A percentile compares a stretch with the other conserved stretches of the same genome.
phyloP scores from a whole-genome alignment of 1,140 invertebrate species.

The Ceratosolen fusciceps region DNA sequence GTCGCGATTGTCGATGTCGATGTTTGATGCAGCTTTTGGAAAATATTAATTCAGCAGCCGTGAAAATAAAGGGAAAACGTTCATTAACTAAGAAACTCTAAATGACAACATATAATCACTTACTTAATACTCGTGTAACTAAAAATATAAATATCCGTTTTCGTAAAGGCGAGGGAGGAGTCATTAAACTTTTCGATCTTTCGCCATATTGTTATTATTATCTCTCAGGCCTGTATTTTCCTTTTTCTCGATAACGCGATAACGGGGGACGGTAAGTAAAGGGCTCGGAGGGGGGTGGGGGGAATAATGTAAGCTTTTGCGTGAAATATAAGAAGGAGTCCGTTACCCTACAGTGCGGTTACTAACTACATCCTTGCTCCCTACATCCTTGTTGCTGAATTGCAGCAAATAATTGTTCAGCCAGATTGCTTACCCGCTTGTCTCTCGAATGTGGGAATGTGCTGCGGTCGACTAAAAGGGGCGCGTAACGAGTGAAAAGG shows the following conservation, averaged over 20 bases:
- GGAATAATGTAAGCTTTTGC: too few species aligned
- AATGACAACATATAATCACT: too few species aligned
- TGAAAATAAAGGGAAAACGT: too few species aligned
- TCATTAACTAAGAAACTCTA: too few species aligned
- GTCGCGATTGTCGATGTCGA: too few species aligned
- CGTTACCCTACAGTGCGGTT: not conserved
- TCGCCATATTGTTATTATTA: not conserved
- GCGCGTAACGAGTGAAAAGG: not conserved
- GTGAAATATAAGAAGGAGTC: not conserved
- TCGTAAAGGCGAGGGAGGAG: not conserved
- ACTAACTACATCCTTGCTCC: not conserved
- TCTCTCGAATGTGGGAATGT: not conserved
- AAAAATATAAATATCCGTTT: too few species aligned
- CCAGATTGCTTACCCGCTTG: not conserved
- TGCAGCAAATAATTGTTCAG: conserved; percentile 6
- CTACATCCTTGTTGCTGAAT: not conserved
- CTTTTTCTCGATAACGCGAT: not conserved
- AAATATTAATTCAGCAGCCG: too few species aligned
- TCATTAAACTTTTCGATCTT: not conserved
- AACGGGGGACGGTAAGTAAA: not conserved
- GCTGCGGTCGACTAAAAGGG: not conserved
- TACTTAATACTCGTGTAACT: not conserved
- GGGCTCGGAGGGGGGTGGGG: not conserved
- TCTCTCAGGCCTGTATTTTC: not conserved
- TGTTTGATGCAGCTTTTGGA: too few species aligned